A percentile compares a stretch with the other conserved stretches of the same genome.
Conservation (phyloP, 2,888 invertebrate species). For the Diaphora mendica region DNA sequence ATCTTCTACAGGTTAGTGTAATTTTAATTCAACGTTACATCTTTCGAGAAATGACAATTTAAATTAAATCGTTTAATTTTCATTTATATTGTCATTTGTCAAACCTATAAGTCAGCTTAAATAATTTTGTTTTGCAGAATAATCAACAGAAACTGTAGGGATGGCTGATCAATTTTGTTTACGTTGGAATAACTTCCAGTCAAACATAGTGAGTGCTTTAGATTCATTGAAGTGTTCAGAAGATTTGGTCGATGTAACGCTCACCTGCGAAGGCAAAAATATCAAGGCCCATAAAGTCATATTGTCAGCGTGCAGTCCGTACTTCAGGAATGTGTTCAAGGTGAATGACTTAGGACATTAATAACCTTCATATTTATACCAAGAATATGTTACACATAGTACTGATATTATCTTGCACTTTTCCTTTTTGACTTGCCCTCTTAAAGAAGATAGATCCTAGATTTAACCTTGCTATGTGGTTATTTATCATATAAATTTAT, state of each 20-base stretch:
- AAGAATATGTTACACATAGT: constrained; percentile 52
- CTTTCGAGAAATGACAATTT: constrained; percentile 4
- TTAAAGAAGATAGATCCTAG: constrained; percentile 9
- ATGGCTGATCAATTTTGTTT: constrained; percentile 90
- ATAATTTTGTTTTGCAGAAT: constrained; percentile 66
- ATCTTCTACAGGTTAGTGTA: constrained; percentile 56
- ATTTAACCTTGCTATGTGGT: neutral
- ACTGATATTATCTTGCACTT: constrained; percentile 32
- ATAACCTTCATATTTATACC: constrained; percentile 79
- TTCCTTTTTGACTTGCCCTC: constrained; percentile 40
- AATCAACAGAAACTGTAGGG: constrained; percentile 68
- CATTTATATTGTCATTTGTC: constrained; percentile 58
- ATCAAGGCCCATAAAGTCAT: constrained; percentile 92
- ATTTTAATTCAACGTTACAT: constrained; percentile 25
- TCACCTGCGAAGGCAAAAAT: constrained; percentile 90
- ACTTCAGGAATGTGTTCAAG: constrained; percentile 91
- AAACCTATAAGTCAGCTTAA: constrained; percentile 55
- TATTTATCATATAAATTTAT: neutral
- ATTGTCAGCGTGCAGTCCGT: constrained; percentile 91
- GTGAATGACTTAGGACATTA: constrained; percentile 86
- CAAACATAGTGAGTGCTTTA: constrained; percentile 89
- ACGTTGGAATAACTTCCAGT: constrained; percentile 91
- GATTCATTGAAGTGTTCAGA: constrained; percentile 90
- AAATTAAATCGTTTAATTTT: constrained; percentile 20
- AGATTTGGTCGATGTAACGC: constrained; percentile 90